Percentiles rank a stretch among this genome's conserved stretches.
Evolutionary conservation across 2,797 vertebrate genomes (phyloP).

Genomic region (Ispidina lecontei): DNA sequence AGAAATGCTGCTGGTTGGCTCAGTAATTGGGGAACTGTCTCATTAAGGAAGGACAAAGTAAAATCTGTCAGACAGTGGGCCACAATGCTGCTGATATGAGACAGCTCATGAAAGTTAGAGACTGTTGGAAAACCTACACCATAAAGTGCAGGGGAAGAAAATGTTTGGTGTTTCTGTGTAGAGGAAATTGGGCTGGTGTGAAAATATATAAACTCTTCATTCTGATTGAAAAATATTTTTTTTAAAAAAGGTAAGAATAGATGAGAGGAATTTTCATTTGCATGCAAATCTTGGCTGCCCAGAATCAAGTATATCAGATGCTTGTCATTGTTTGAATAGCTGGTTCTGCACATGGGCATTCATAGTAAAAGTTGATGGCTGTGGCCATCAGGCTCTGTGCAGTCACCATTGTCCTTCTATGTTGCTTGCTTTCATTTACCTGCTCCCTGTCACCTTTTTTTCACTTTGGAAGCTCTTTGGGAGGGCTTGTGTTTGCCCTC

Average conservation of each 20-base stretch:
- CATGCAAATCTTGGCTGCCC: background rate
- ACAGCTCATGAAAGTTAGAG: conserved; percentile 15
- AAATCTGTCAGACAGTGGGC: background rate
- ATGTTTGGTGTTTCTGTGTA: background rate
- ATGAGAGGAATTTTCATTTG: background rate
- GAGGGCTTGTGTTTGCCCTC: background rate
- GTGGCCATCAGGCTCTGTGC: background rate
- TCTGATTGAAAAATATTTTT: background rate
- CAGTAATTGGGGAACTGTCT: conserved; percentile 20
- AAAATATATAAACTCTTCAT: background rate
- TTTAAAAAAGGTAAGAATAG: background rate
- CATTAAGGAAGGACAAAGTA: conserved; percentile 38
- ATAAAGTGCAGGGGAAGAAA: background rate
- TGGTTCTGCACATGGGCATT: background rate
- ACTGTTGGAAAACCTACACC: background rate
- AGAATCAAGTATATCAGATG: background rate
- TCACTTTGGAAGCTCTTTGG: background rate
- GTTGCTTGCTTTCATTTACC: background rate
- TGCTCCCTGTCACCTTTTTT: background rate
- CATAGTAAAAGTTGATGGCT: background rate
- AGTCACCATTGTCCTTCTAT: rapidly evolving
- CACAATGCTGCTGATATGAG: background rate
- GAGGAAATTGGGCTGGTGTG: background rate
- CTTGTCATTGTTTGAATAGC: background rate
- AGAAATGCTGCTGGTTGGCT: background rate